These are phyloP conservation scores for Irena cyanogastra DNA, from an alignment of 2,113 vertebrate genomes.

Conservation along the genomic window DNA sequence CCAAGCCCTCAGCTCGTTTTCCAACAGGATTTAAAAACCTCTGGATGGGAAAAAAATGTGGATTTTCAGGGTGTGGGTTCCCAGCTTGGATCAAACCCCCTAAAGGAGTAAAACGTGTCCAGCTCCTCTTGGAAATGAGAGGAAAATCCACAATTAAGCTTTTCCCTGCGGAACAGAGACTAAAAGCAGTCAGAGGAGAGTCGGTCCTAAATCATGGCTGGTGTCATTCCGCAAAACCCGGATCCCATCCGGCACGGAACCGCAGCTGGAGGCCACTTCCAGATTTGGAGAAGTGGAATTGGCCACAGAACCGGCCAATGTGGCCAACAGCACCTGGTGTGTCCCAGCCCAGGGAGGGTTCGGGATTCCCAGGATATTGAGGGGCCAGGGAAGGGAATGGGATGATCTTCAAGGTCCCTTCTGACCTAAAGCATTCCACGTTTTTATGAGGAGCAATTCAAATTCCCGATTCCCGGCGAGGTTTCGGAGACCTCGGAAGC, in stretches of 20 bases:
- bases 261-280: background rate
- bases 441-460: background rate
- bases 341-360: background rate
- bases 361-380: background rate
- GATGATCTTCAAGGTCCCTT: background rate
- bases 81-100: background rate
- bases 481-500: accelerated
- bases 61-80: background rate
- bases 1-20: background rate
- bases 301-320: background rate
- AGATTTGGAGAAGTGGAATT: background rate
- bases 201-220: accelerated
- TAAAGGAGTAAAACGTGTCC: background rate
- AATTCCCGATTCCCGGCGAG: background rate
- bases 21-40: background rate
- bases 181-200: accelerated
- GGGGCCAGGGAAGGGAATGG: background rate
- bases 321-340: accelerated
- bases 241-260: accelerated
- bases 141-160: background rate
- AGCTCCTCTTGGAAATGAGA: background rate
- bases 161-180: background rate
- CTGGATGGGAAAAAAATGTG: background rate
- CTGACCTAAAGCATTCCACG: background rate
- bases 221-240: accelerated